Evolutionary conservation across 2,888 invertebrate species (phyloP), one percentile per base, ranked within the genome.

Genomic region (Linyphia triangularis): DNA sequence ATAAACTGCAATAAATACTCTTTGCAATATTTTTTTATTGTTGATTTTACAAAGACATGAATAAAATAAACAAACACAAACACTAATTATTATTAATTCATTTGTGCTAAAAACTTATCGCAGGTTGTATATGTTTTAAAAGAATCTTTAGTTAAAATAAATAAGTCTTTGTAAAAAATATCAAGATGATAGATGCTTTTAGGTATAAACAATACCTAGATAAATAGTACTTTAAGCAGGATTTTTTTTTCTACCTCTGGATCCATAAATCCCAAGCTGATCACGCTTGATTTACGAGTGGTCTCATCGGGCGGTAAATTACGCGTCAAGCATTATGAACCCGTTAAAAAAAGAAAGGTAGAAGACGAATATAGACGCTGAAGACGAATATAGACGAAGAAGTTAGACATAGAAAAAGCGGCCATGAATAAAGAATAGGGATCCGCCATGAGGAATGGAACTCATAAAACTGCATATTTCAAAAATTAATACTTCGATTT

Each of bases 311-410:
- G 70, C 82, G 70, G 82, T 82, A 82, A 82, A 82, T 82, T 82
- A 82, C 82, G 82, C 70, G 70, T 82, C 82, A 82, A 61, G 82
- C 61, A 82, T 82, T 82, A 82, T 82, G 70, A 70, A 82, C 72
- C 72, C 19, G 16, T 43, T 40, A 40, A 59, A 43, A 59, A 69
- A 69, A 81, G n/a, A 78, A 67, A 51, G 24, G 65, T 9, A 7
- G 16, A 30, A n/a, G n/a, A n/a, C n/a, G n/a, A n/a, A n/a, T n/a
- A n/a, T n/a, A n/a, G n/a, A n/a, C n/a, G n/a, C n/a, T n/a, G n/a
- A n/a, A n/a, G n/a, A 16, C 16, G n/a, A n/a, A 37, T 67, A 33
- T 30, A 24, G 28, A 40, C 28, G 51, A 24, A 24, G 51, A 40
- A 72, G 72, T 51, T 30, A 67, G 79, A 79, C 67, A 51, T n/a